Percentiles rank a stretch among this genome's conserved stretches.
phyloP scores from a whole-genome alignment of 1,140 invertebrate species.

The Diuraphis noxia region DNA sequence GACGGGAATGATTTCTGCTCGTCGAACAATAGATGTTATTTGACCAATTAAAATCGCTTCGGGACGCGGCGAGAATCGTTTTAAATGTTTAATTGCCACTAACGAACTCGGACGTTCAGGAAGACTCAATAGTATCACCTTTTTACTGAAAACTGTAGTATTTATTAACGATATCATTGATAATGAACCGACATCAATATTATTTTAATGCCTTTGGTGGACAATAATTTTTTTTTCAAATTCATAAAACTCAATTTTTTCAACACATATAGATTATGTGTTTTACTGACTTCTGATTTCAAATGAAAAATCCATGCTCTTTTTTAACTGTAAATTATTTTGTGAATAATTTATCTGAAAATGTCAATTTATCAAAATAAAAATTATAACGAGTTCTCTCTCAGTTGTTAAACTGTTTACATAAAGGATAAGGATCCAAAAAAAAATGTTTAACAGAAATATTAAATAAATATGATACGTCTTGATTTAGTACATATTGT shows the following conservation, averaged over 20 bases:
- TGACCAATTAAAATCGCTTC: slow-evolving; percentile 26
- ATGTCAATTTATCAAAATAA: neutral
- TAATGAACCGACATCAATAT: neutral
- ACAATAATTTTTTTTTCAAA: neutral
- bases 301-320: neutral
- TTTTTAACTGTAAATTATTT: neutral
- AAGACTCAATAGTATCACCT: neutral
- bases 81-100: slow-evolving; percentile 31
- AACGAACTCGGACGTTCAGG: slow-evolving; percentile 6
- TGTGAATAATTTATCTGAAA: neutral
- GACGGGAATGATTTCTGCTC: slow-evolving; percentile 15
- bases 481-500: neutral
- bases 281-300: neutral
- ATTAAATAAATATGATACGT: neutral
- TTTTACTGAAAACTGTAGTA: neutral
- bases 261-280: neutral
- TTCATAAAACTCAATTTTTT: neutral
- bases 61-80: neutral
- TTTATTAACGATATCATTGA: neutral
- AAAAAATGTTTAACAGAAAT: neutral
- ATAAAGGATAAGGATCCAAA: neutral
- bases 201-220: neutral
- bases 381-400: neutral
- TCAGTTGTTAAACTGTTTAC: neutral
- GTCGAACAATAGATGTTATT: slow-evolving; percentile 34